Percentiles rank a stretch among this genome's conserved stretches.
These are phyloP conservation scores for Oscarella lobularis DNA, from an alignment of 37 sponge, comb jelly and placozoan species.

Conservation along the genomic window DNA sequence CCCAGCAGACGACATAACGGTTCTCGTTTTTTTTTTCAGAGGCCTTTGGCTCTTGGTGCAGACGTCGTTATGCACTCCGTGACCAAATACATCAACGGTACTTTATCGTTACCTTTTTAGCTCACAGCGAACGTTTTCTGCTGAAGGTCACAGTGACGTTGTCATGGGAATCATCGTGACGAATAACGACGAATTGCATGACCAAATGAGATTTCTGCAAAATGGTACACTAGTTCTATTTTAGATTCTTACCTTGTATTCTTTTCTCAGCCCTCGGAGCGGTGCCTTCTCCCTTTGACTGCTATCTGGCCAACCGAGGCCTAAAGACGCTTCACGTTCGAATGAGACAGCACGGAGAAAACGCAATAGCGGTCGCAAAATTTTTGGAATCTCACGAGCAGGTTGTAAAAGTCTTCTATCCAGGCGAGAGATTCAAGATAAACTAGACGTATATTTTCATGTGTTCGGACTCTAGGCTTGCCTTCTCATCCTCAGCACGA, in stretches of 20 bases:
- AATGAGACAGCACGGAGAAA: conserved; percentile 86
- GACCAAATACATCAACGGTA: conserved; percentile 95
- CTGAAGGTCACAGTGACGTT: conserved; percentile 84
- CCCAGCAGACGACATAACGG: too few relatives aligned
- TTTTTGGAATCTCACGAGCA: conserved; percentile 42
- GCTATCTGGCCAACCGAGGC: conserved; percentile 88
- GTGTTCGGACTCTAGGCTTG: conserved; percentile 47
- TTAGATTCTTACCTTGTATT: background rate
- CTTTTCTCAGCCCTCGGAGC: conserved; percentile 52
- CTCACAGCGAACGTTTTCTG: background rate
- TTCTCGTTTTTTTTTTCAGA: conserved; percentile 13
- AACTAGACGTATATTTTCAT: too few relatives aligned
- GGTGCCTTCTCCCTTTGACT: conserved; percentile 92
- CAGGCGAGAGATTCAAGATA: too few relatives aligned
- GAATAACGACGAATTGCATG: conserved; percentile 50
- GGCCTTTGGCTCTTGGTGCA: conserved; percentile 85
- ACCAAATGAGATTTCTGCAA: conserved; percentile 59
- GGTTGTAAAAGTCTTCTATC: conserved; percentile 59
- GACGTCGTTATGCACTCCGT: conserved; percentile 84
- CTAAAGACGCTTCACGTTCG: conserved; percentile 85
- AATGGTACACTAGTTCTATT: background rate
- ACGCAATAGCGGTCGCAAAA: conserved; percentile 70
- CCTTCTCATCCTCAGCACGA: conserved; percentile 94
- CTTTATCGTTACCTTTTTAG: background rate
- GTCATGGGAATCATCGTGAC: conserved; percentile 80